Evolutionary conservation across 1,140 invertebrate genomes (phyloP).

Genomic region (Bombus picipes): DNA sequence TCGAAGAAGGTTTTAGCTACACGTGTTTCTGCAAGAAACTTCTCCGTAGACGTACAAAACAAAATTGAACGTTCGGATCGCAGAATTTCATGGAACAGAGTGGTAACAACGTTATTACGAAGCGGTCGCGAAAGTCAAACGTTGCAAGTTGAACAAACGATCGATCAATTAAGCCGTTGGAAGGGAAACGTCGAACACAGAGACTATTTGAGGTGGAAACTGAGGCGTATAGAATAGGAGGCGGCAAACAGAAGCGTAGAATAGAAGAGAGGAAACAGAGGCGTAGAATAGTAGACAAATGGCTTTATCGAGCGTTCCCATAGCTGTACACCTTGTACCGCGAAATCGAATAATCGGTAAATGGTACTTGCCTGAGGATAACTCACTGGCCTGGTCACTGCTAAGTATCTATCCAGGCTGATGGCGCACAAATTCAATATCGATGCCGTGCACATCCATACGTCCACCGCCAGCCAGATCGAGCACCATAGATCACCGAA

Average conservation of each 20-base stretch:
- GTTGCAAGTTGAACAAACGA: neutral
- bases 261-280: neutral
- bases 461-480: conserved; percentile 96
- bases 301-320: conserved; percentile 30
- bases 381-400: conserved; percentile 95
- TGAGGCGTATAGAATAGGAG: neutral
- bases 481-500: conserved; percentile 96
- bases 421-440: conserved; percentile 97
- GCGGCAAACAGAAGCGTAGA: neutral
- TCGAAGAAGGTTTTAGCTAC: too few species aligned
- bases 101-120: neutral
- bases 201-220: too few species aligned
- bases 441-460: conserved; percentile 98
- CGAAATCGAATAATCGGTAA: conserved; percentile 44
- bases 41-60: too few species aligned
- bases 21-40: too few species aligned
- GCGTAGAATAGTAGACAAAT: neutral
- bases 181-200: neutral
- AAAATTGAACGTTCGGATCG: neutral
- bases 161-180: conserved; percentile 1
- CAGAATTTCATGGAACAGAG: neutral
- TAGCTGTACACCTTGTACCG: conserved; percentile 17
- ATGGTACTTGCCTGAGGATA: conserved; percentile 87
- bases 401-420: conserved; percentile 96
- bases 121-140: too few species aligned